phyloP scores from a whole-genome alignment of 2,888 invertebrate species.

The Operophtera brumata region DNA sequence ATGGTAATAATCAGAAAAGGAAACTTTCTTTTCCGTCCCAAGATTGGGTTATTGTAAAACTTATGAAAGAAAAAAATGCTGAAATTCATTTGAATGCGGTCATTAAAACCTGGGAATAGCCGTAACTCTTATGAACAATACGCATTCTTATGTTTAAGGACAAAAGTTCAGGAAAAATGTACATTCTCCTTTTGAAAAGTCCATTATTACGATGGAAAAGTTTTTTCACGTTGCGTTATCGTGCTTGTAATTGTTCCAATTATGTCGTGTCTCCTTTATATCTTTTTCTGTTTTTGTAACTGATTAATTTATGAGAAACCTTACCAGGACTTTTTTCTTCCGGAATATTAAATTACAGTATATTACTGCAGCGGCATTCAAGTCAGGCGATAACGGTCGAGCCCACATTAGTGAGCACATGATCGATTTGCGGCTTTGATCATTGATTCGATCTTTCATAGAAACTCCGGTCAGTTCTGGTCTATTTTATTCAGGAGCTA shows the following conservation, averaged over 20 bases:
- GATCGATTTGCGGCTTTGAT: no score
- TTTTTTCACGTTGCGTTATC: constrained; percentile 19
- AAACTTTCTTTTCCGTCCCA: background rate
- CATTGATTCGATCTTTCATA: no score
- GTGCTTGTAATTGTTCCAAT: constrained; percentile 25
- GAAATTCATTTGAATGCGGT: constrained; percentile 13
- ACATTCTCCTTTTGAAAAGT: constrained; percentile 31
- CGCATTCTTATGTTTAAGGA: constrained; percentile 29
- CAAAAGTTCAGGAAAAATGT: constrained; percentile 29
- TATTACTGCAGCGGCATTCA: no score
- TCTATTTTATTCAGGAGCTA: background rate
- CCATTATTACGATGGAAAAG: constrained; percentile 29
- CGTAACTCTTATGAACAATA: constrained; percentile 31
- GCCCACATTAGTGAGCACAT: no score
- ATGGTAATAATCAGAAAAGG: background rate
- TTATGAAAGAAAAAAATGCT: constrained; percentile 22
- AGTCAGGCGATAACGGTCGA: no score
- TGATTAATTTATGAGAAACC: background rate
- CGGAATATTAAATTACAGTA: background rate
- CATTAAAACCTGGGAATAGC: constrained; percentile 21
- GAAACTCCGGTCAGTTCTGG: no score
- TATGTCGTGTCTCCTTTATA: constrained; percentile 18
- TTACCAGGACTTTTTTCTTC: background rate
- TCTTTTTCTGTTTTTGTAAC: background rate
- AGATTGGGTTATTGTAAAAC: constrained; percentile 9